Evolutionary conservation across 2,888 invertebrate species (phyloP), one percentile per base, ranked within the genome.

Genomic region (Cheiracanthium punctorium): DNA sequence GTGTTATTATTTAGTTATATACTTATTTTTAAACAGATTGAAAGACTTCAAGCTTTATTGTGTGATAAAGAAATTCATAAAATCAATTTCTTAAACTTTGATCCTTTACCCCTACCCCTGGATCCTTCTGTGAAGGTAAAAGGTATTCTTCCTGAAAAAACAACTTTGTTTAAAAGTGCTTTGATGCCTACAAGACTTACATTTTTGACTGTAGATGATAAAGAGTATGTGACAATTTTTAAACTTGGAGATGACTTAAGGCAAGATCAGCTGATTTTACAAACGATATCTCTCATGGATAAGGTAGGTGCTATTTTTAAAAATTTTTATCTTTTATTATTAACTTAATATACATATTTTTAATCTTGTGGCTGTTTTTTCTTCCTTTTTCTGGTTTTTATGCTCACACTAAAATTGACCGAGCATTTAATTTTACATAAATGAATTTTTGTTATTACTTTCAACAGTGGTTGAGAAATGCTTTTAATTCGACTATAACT

Each of bases 261-360:
- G 1, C 99, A 99, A 92, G 99, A 99, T 93, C 99, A 99, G 92
- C 93, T 99, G 0, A 97, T 99, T 88, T 93, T 99, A 70, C 99
- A 99, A 93, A 99, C 99, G 94, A 98, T 99, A 58, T 97, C 97
- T 0, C 93, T 99, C 17, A 99, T 99, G 98, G 99, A 99, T 91
- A 97, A 91, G 90, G 92, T 92, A 89, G 5, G 48, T 48, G 2
- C 48, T n/a, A 12, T 17, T 12, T 48, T 7, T 12, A n/a, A 48
- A 12, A 17, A 48, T 12, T 48, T 7, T 64, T 28, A 64, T 8
- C 12, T 2, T 4, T 64, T 1, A 17, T 17, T 52, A 14, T 52
- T 52, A 14, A 17, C 1, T 52, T 64, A 28, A 29, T 29, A n/a
- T n/a, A n/a, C n/a, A n/a, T n/a, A n/a, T n/a, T n/a, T n/a, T n/a